Evolutionary conservation across 1,140 invertebrate genomes (phyloP), one percentile per base, ranked within the genome.

Genomic region (Euwallacea similis): DNA sequence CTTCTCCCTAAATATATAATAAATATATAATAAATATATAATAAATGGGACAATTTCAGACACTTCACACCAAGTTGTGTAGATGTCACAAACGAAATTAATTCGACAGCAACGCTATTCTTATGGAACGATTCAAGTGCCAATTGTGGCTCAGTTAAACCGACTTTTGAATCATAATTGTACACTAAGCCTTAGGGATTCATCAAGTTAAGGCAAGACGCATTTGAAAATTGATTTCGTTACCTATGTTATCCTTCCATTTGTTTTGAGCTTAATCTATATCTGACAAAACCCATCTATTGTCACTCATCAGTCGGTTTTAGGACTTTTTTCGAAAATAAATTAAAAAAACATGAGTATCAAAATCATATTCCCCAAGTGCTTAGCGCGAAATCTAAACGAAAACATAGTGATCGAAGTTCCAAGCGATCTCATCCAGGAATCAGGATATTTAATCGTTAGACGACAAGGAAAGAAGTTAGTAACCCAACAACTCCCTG

Each of bases 331-430:
- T 55, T 15, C 44, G 7, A 11, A 11, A 50, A 50, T 13, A 13
- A 33, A 56, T 44, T 21, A 9, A 59, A 44, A 66, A 66, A 66
- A 58, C 46, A 66, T 66, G 65, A 58, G 65, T 66, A 56, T 53
- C 16, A 66, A 66, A 66, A 66, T 66, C 6, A 66, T 66, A 42
- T 58, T 66, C 16, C 65, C 65, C 54, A 58, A 59, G 16, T 53
- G 65, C 9, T 11, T 66, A 13, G 54, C 58, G 7, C 54, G 58
- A 7, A 21, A 66, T 13, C 65, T 41, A 7, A 44, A 43, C 42
- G 54, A 66, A 46, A 58, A 16, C 42, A 66, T 15, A 42, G 41
- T 66, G 41, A 66, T 66, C 15, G 65, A 66, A 33, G 43, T 66
- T 46, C 44, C 65, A 8, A 21, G 54, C 10, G 6, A 42, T 9